These are phyloP conservation scores for Leucoraja ocellata DNA, from an alignment of 2,797 vertebrate species.

Conservation along the genomic window DNA sequence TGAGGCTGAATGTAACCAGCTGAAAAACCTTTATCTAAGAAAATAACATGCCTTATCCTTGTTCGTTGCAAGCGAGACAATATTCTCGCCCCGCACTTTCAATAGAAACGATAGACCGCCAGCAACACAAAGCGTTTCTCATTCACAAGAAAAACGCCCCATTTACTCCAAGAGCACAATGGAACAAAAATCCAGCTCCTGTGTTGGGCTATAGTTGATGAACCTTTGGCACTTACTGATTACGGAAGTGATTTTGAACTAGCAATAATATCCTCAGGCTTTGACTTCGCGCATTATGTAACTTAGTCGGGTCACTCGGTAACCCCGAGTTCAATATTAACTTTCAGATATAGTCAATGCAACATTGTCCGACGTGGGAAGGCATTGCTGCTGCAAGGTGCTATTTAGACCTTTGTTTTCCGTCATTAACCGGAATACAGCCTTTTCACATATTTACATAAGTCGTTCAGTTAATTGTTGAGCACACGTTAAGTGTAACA, in stretches of 20 bases:
- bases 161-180: slow-evolving; percentile 11
- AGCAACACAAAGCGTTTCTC: neutral
- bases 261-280: slow-evolving; percentile 23
- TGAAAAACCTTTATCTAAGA: neutral
- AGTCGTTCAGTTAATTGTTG: neutral
- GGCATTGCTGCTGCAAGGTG: neutral
- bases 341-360: neutral
- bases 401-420: neutral
- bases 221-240: slow-evolving; percentile 30
- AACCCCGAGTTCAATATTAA: slow-evolving; percentile 20
- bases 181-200: neutral
- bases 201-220: slow-evolving; percentile 6
- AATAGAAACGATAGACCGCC: neutral
- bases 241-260: slow-evolving; percentile 29
- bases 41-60: neutral
- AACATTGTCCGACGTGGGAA: neutral
- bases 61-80: neutral
- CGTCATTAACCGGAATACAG: neutral
- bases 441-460: neutral
- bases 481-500: neutral
- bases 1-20: neutral
- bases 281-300: slow-evolving; percentile 16
- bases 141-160: neutral
- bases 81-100: neutral
- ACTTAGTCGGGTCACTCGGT: slow-evolving; percentile 1